Evolutionary conservation across 2,888 invertebrate genomes (phyloP).

Genomic region (Gnatocerus cornutus): DNA sequence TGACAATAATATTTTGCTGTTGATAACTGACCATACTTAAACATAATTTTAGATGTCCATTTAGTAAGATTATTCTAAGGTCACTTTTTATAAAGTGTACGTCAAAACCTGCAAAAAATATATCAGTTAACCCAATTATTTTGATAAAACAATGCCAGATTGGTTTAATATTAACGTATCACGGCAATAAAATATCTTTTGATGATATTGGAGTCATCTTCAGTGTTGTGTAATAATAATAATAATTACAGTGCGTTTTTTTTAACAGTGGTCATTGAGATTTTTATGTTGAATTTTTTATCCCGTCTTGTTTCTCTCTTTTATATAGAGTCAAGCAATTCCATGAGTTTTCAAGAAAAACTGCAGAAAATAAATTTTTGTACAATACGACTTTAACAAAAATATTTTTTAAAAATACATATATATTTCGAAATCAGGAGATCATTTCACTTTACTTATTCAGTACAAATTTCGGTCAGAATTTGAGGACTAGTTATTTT

Average conservation of each 20-base stretch:
- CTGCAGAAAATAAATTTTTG: too few species aligned
- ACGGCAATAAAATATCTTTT: background rate
- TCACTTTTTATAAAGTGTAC: conserved; percentile 30
- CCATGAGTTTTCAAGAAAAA: too few species aligned
- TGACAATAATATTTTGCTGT: conserved; percentile 27
- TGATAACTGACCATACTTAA: conserved; percentile 41
- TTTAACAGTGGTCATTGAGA: too few species aligned
- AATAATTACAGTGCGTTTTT: background rate
- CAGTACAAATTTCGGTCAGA: too few species aligned
- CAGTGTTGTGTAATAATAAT: conserved; percentile 10
- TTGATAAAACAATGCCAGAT: conserved; percentile 30
- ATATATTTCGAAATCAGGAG: too few species aligned
- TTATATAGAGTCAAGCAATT: too few species aligned
- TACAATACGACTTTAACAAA: too few species aligned
- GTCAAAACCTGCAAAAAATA: conserved; percentile 35
- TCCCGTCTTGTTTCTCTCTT: too few species aligned
- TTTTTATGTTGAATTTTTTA: too few species aligned
- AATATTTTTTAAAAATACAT: too few species aligned
- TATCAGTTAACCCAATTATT: conserved; percentile 29
- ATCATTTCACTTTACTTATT: too few species aligned
- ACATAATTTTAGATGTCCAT: conserved; percentile 27
- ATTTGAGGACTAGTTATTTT: too few species aligned
- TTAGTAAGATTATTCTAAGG: conserved; percentile 33
- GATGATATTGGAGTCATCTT: conserved; percentile 6
- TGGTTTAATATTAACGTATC: conserved; percentile 4